Evolutionary conservation across 2,888 invertebrate species (phyloP).

Genomic region (Trichopria drosophilae): DNA sequence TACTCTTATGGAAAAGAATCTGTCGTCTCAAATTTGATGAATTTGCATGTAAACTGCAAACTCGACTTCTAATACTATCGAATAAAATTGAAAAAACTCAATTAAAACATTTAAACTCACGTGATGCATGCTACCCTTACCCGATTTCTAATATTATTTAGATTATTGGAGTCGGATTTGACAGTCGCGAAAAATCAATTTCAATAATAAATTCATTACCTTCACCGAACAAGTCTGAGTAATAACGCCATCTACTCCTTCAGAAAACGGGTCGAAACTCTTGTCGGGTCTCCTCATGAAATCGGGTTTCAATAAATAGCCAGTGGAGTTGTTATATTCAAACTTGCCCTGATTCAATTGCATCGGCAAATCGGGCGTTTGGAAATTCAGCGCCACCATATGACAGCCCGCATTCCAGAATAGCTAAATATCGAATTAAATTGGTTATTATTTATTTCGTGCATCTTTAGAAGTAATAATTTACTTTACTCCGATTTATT

Average conservation of each 20-base stretch:
- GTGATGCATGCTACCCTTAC: too few relatives aligned
- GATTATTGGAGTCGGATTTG: conserved; percentile 11
- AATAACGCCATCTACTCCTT: conserved; percentile 75
- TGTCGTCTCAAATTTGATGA: too few relatives aligned
- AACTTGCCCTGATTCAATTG: conserved; percentile 76
- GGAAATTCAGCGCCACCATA: conserved; percentile 74
- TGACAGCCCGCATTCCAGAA: conserved; percentile 79
- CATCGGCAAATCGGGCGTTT: conserved; percentile 72
- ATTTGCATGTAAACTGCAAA: too few relatives aligned
- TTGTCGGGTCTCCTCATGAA: conserved; percentile 72
- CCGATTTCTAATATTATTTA: too few relatives aligned
- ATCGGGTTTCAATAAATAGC: conserved; percentile 71
- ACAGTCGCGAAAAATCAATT: neutral
- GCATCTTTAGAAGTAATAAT: too few relatives aligned
- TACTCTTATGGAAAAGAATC: too few relatives aligned
- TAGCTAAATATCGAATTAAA: conserved; percentile 60
- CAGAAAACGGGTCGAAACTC: conserved; percentile 73
- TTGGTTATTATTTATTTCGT: too few relatives aligned
- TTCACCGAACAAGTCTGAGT: conserved; percentile 70
- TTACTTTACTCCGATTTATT: too few relatives aligned
- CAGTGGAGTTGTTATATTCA: conserved; percentile 72
- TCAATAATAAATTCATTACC: conserved; percentile 42
- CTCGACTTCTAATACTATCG: too few relatives aligned
- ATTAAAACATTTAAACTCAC: too few relatives aligned
- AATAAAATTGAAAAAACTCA: too few relatives aligned